Evolutionary conservation across 2,888 invertebrate species (phyloP), one percentile per base, ranked within the genome.

Genomic region (Vesta saturnalis): DNA sequence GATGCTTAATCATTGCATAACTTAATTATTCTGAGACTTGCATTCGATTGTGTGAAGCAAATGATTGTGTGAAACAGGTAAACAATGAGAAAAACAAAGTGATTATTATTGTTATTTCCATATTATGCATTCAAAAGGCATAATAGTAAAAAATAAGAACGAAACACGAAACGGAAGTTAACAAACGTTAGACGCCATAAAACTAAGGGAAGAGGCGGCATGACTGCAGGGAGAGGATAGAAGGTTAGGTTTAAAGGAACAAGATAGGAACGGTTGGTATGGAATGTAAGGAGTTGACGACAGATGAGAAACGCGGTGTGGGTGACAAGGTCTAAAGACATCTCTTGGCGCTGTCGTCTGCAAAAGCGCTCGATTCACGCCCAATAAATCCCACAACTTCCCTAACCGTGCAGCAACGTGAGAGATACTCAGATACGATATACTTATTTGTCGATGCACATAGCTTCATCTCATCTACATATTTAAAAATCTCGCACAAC

Each of bases 251-350:
- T 68, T 55, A 62, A 59, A 68, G 68, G 60, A 67, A 68, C 68
- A 62, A 67, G 62, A 67, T 67, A 67, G 67, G 58, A 39, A 39
- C 39, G 39, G 64, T 64, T 63, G 63, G 68, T 64, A 58, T 64
- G 68, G 68, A 68, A 68, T 68, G 68, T 64, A 60, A 60, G 60
- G 64, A 64, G 68, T 59, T 68, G 68, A 68, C 68, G 68, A 68
- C 63, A 67, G 60, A 49, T 63, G 60, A 64, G 68, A 68, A 49
- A 55, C 55, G 75, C 73, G 77, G 78, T 75, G 77, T 77, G 78
- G 78, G 78, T 78, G 79, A 79, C 79, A 78, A 79, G 78, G 78
- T 79, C 77, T 79, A 78, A 55, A 78, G 79, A 77, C 79, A 80
- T 78, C 80, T 77, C 77, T 77, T 77, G 78, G 75, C 78, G 78